phyloP scores from a whole-genome alignment of 2,888 invertebrate species.

The Epirrhoe tristata region DNA sequence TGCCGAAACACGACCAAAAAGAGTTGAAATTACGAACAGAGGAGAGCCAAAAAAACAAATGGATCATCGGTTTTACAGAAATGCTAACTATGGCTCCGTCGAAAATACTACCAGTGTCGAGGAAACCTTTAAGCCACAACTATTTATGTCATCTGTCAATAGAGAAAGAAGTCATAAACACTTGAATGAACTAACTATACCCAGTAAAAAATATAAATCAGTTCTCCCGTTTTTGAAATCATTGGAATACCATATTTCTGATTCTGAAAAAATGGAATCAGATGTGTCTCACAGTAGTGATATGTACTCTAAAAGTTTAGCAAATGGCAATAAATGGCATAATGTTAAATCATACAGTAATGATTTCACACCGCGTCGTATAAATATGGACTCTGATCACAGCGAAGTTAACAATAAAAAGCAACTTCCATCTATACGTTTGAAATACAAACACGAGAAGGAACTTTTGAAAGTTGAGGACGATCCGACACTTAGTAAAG shows the following conservation, averaged over 20 bases:
- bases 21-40: slow-evolving; percentile 67
- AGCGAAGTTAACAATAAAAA: slow-evolving; percentile 45
- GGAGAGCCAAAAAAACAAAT: slow-evolving; percentile 52
- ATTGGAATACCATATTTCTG: slow-evolving; percentile 60
- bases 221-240: slow-evolving; percentile 72
- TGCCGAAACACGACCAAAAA: slow-evolving; percentile 56
- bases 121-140: slow-evolving; percentile 41
- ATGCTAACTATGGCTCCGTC: slow-evolving; percentile 42
- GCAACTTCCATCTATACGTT: slow-evolving; percentile 57
- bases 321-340: slow-evolving; percentile 71
- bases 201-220: slow-evolving; percentile 55
- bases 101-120: slow-evolving; percentile 47
- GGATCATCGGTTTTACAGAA: slow-evolving; percentile 61
- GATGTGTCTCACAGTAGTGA: slow-evolving; percentile 47
- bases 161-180: slow-evolving; percentile 44
- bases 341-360: slow-evolving; percentile 72
- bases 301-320: slow-evolving; percentile 64
- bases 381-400: slow-evolving; percentile 55
- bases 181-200: slow-evolving; percentile 43
- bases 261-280: slow-evolving; percentile 44
- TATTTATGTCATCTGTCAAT: slow-evolving; percentile 42
- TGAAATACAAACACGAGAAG: slow-evolving; percentile 64
- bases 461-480: slow-evolving; percentile 52
- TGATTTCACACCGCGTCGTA: slow-evolving; percentile 65
- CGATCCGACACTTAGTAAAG: slow-evolving; percentile 56